Evolutionary conservation across 2,888 invertebrate genomes (phyloP).

Genomic region (Augochlorella aurata): DNA sequence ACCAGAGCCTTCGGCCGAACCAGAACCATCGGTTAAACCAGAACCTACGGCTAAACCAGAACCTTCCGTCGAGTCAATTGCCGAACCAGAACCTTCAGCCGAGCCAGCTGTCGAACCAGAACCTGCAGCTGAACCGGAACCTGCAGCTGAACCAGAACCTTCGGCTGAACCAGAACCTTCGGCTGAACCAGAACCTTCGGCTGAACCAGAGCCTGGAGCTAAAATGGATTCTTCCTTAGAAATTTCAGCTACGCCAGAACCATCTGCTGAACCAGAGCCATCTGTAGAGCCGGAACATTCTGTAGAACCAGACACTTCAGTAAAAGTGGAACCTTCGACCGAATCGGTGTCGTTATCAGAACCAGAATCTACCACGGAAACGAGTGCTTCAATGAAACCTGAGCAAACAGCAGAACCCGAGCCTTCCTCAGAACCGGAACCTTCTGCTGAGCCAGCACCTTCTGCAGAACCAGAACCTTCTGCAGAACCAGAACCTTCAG

Average conservation of each 20-base stretch:
- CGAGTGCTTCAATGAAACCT: slow-evolving; percentile 68
- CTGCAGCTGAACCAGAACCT: slow-evolving; percentile 33
- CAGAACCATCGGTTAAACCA: slow-evolving; percentile 64
- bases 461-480: slow-evolving; percentile 42
- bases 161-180: slow-evolving; percentile 60
- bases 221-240: slow-evolving; percentile 29
- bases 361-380: slow-evolving; percentile 51
- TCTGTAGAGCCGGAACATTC: neutral
- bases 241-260: slow-evolving; percentile 36
- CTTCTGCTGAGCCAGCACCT: slow-evolving; percentile 44
- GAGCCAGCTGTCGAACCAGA: slow-evolving; percentile 67
- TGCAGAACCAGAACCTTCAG: slow-evolving; percentile 58
- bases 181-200: slow-evolving; percentile 49
- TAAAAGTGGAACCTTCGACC: slow-evolving; percentile 24
- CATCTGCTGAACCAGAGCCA: slow-evolving; percentile 37
- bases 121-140: slow-evolving; percentile 55
- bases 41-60: slow-evolving; percentile 52
- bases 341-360: slow-evolving; percentile 66
- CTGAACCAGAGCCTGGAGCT: slow-evolving; percentile 71
- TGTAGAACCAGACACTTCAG: neutral
- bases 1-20: slow-evolving; percentile 56
- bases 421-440: slow-evolving; percentile 63
- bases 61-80: slow-evolving; percentile 22
- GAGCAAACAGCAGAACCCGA: slow-evolving; percentile 68
- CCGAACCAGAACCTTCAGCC: slow-evolving; percentile 57